A percentile compares a stretch with the other conserved stretches of the same genome.
These are phyloP conservation scores for Aurelia aurita complex sp. Pacific DNA, from an alignment of 30 jellyfish, hydroid and myxozoan genomes.

Conservation along the genomic window DNA sequence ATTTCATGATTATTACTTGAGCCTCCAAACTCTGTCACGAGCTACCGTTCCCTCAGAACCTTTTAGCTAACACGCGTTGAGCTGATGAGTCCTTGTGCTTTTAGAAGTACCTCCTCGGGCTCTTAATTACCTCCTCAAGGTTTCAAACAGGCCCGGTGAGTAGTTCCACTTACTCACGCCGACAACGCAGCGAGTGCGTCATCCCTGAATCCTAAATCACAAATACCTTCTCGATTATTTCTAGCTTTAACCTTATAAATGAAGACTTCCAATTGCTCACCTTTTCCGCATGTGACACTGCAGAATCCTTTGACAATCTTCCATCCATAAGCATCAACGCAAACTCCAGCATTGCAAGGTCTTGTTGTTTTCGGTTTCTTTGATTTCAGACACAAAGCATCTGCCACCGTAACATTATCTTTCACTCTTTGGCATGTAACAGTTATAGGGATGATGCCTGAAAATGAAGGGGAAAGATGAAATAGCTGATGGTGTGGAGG, in stretches of 20 bases:
- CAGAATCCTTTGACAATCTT: constrained; percentile 39
- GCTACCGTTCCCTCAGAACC: no score
- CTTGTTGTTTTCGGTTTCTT: constrained; percentile 28
- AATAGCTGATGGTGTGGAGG: no score
- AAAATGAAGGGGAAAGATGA: neutral
- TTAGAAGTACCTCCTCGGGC: no score
- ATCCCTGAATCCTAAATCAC: no score
- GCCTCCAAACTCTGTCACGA: no score
- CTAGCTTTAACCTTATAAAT: neutral
- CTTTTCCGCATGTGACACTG: constrained; percentile 86
- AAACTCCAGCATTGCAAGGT: constrained; percentile 62
- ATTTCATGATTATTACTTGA: no score
- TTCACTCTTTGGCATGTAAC: constrained; percentile 24
- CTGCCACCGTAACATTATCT: constrained; percentile 45
- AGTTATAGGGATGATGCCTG: constrained; percentile 6
- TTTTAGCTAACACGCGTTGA: no score
- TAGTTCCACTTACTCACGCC: no score
- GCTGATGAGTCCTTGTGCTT: no score
- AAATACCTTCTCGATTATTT: neutral
- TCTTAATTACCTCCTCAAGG: no score
- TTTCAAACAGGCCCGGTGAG: no score
- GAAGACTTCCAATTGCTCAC: constrained; percentile 9
- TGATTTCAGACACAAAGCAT: constrained; percentile 13
- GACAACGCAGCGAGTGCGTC: no score
- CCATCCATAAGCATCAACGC: constrained; percentile 74